Conservation (phyloP, 2,113 vertebrate species). For the Sylvia atricapilla region DNA sequence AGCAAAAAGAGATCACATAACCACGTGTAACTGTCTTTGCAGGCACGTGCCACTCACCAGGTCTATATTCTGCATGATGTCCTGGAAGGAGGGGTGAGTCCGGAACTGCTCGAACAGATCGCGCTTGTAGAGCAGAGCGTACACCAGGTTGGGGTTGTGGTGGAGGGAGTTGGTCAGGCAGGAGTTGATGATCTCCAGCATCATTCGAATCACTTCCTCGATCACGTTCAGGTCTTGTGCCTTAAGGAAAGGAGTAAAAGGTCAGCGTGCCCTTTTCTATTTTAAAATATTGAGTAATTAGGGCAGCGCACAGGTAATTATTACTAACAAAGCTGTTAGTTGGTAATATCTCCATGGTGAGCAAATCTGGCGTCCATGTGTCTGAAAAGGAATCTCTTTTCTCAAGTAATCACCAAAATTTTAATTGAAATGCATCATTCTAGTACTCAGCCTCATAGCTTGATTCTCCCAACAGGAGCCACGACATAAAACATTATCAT, state of each 20-base stretch:
- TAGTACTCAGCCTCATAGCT: neutral
- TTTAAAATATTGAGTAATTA: neutral
- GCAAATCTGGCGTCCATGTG: neutral
- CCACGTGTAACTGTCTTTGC: rapidly evolving
- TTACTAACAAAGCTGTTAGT: neutral
- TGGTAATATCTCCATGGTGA: neutral
- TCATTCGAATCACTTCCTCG: slow-evolving; percentile 98
- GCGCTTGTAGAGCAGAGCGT: slow-evolving; percentile 93
- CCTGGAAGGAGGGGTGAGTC: slow-evolving; percentile 95
- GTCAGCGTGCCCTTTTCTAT: neutral
- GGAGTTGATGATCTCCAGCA: slow-evolving; percentile 98
- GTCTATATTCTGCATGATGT: slow-evolving; percentile 98
- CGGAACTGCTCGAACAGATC: slow-evolving; percentile 97
- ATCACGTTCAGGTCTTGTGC: slow-evolving; percentile 96
- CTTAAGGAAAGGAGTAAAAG: slow-evolving; percentile 66
- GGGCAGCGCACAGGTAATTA: neutral
- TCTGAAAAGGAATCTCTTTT: neutral
- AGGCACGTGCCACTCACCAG: slow-evolving; percentile 76
- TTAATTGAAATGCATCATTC: neutral
- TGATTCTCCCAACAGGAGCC: neutral
- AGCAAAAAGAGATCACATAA: neutral
- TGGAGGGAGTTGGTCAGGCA: slow-evolving; percentile 93
- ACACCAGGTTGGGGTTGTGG: slow-evolving; percentile 97
- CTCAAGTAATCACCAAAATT: neutral
- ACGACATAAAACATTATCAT: neutral